A percentile compares a stretch with the other conserved stretches of the same genome.
phyloP scores from a whole-genome alignment of 1,140 invertebrate genomes.

The Lasaia peninsularis region DNA sequence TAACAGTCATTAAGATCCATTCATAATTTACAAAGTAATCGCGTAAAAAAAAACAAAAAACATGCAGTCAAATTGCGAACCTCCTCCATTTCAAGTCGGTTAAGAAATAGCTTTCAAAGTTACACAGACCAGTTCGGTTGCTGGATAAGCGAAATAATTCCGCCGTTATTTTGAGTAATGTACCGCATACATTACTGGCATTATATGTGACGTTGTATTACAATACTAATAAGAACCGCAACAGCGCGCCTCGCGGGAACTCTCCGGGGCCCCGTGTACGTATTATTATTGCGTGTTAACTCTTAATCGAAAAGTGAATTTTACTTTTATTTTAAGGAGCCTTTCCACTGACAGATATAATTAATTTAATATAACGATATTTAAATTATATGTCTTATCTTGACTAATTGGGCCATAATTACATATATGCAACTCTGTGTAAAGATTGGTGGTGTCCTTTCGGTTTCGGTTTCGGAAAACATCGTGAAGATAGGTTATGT shows the following conservation, averaged over 20 bases:
- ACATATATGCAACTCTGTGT: no score
- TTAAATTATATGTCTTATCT: no score
- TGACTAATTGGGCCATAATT: no score
- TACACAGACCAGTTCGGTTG: neutral
- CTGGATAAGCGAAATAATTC: neutral
- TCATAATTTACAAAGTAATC: no score
- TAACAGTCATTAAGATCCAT: no score
- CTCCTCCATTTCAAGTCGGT: no score
- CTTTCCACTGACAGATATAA: constrained; percentile 17
- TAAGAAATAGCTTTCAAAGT: neutral
- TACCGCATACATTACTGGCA: constrained; percentile 25
- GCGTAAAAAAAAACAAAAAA: no score
- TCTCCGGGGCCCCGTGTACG: constrained; percentile 40
- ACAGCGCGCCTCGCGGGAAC: constrained; percentile 19
- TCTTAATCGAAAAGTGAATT: constrained; percentile 46
- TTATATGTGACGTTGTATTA: constrained; percentile 41
- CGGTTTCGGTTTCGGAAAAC: no score
- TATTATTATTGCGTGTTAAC: constrained; percentile 40
- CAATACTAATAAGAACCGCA: constrained; percentile 30
- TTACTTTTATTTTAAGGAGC: constrained; percentile 30
- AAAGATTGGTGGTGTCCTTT: no score
- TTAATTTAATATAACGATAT: no score
- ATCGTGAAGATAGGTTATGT: no score
- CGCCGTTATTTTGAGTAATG: neutral
- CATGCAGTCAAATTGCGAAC: no score